Evolutionary conservation across 2,797 vertebrate species (phyloP).

Genomic region (Gymnothorax reevesii): DNA sequence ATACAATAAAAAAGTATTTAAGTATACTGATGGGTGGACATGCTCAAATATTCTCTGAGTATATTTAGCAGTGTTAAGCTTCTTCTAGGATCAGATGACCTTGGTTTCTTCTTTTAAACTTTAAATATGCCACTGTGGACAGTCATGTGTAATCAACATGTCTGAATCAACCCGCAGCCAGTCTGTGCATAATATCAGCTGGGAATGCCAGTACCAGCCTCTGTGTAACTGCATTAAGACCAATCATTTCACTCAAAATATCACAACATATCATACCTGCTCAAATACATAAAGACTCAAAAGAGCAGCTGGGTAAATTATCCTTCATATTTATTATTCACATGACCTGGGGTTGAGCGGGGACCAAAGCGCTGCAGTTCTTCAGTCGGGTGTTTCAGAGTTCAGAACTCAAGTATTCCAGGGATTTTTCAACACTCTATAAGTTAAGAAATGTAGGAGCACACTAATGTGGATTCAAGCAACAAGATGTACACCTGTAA

Average conservation of each 20-base stretch:
- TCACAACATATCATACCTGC: background rate
- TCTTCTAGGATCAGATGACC: background rate
- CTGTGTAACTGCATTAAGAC: background rate
- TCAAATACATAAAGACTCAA: background rate
- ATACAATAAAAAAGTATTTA: background rate
- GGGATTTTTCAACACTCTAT: too few species aligned
- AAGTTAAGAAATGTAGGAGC: too few species aligned
- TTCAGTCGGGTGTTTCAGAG: background rate
- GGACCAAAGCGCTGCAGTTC: background rate
- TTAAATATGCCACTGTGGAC: background rate
- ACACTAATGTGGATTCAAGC: too few species aligned
- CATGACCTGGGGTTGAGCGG: background rate
- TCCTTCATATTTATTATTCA: slow-evolving; percentile 16
- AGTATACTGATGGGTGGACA: background rate
- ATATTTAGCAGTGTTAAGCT: background rate
- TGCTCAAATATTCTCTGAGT: background rate
- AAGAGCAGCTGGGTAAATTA: background rate
- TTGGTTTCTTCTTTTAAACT: slow-evolving; percentile 28
- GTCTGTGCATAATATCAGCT: too few species aligned
- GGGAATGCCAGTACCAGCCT: background rate
- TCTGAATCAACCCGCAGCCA: too few species aligned
- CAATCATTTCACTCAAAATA: background rate
- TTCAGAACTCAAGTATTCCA: too few species aligned
- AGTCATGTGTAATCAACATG: background rate
- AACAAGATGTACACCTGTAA: too few species aligned